Evolutionary conservation across 30 jellyfish, hydroid and myxozoan genomes (phyloP).

Genomic region (Turritopsis rubra): DNA sequence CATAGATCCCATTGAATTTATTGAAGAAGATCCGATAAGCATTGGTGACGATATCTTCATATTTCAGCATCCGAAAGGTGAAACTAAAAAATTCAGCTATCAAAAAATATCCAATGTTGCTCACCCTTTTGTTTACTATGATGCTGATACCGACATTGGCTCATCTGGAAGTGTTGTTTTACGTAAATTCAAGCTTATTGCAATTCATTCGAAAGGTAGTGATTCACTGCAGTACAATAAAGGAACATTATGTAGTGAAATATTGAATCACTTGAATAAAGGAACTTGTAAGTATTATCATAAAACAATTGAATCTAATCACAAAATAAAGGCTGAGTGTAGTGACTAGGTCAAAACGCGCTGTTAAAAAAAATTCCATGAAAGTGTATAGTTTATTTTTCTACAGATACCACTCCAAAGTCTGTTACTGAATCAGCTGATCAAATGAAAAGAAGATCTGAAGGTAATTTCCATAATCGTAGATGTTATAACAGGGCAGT

Average conservation of each 20-base stretch:
- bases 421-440: constrained; percentile 32
- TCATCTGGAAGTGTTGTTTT: constrained; percentile 95
- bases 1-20: constrained; percentile 72
- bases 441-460: constrained; percentile 16
- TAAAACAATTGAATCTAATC: neutral
- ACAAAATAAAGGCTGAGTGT: too few relatives aligned
- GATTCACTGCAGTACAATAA: constrained; percentile 63
- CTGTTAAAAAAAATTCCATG: too few relatives aligned
- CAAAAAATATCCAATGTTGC: constrained; percentile 49
- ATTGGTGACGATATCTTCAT: constrained; percentile 73
- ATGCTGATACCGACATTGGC: constrained; percentile 94
- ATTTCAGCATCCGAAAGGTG: constrained; percentile 94
- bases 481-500: neutral
- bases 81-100: constrained; percentile 67
- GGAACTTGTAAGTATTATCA: constrained; percentile 59
- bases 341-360: neutral
- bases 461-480: neutral
- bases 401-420: constrained; percentile 30
- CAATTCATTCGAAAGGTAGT: constrained; percentile 88
- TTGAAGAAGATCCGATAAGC: constrained; percentile 29
- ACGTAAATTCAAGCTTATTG: constrained; percentile 51
- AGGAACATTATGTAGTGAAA: constrained; percentile 85
- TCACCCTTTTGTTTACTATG: constrained; percentile 71
- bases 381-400: neutral
- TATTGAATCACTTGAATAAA: constrained; percentile 49